Conservation (phyloP, 2,113 vertebrate genomes). For the Ellobius talpinus region DNA sequence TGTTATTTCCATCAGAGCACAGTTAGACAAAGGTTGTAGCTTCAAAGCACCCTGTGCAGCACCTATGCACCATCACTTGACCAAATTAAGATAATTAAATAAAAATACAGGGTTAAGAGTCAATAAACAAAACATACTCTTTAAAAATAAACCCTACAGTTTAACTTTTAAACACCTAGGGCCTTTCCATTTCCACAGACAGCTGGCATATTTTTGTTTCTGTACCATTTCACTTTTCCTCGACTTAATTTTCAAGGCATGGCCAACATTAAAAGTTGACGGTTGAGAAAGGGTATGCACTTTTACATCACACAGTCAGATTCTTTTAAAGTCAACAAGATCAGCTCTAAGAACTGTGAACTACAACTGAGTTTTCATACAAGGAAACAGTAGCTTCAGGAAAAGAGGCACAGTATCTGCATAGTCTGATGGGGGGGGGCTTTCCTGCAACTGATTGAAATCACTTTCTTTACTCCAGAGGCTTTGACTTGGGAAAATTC, state of each 20-base stretch:
- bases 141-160: background rate
- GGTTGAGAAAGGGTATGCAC: background rate
- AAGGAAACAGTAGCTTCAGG: slow-evolving; percentile 87
- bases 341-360: slow-evolving; percentile 48
- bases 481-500: slow-evolving; percentile 60
- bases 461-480: slow-evolving; percentile 33
- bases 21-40: background rate
- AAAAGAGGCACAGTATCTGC: slow-evolving; percentile 78
- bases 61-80: slow-evolving; percentile 30
- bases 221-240: slow-evolving; percentile 41
- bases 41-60: slow-evolving; percentile 41
- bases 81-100: slow-evolving; percentile 49
- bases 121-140: background rate
- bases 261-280: slow-evolving; percentile 32
- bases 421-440: background rate
- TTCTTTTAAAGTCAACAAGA: slow-evolving; percentile 51
- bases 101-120: slow-evolving; percentile 58
- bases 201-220: slow-evolving; percentile 15
- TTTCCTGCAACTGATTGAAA: slow-evolving; percentile 50
- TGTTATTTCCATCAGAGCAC: background rate
- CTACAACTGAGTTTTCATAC: slow-evolving; percentile 46
- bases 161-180: slow-evolving; percentile 58
- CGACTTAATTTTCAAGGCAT: slow-evolving; percentile 57
- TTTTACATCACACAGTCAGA: slow-evolving; percentile 10
- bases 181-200: slow-evolving; percentile 32